Conservation (phyloP, 2,113 vertebrate genomes). For the Sorex araneus region DNA sequence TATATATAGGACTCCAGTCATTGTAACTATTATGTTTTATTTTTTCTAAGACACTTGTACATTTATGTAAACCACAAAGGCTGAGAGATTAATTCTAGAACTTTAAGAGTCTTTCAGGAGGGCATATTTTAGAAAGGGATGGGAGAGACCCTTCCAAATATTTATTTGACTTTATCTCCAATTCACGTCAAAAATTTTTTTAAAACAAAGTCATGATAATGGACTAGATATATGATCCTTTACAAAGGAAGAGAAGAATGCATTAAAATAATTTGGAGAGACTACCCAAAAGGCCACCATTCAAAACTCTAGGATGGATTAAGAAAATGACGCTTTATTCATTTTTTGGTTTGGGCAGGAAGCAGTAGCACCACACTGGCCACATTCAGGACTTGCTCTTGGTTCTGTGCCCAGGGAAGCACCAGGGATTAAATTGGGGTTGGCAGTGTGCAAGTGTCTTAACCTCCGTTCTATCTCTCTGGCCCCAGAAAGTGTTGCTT, state of each 20-base stretch:
- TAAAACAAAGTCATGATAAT: background rate
- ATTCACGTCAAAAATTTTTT: background rate
- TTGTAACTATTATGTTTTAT: background rate
- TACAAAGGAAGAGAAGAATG: background rate
- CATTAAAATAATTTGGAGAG: slow-evolving; percentile 9
- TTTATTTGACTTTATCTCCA: background rate
- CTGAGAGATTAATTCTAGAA: slow-evolving; percentile 47
- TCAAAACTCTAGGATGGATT: background rate
- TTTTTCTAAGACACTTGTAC: slow-evolving; percentile 44
- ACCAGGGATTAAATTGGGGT: too few species aligned
- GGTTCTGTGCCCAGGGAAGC: too few species aligned
- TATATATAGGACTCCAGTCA: background rate
- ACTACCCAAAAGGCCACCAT: background rate
- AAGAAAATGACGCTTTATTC: too few species aligned
- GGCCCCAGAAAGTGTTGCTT: background rate
- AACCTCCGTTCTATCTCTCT: too few species aligned
- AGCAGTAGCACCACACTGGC: background rate
- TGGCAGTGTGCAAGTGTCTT: too few species aligned
- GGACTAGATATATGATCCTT: background rate
- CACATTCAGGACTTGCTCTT: too few species aligned
- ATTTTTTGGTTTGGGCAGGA: too few species aligned
- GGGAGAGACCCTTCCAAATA: background rate
- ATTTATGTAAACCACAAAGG: slow-evolving; percentile 35
- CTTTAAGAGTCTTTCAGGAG: slow-evolving; percentile 2
- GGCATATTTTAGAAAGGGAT: slow-evolving; percentile 44